Evolutionary conservation across 1,140 invertebrate genomes (phyloP).

Genomic region (Apis laboriosa): DNA sequence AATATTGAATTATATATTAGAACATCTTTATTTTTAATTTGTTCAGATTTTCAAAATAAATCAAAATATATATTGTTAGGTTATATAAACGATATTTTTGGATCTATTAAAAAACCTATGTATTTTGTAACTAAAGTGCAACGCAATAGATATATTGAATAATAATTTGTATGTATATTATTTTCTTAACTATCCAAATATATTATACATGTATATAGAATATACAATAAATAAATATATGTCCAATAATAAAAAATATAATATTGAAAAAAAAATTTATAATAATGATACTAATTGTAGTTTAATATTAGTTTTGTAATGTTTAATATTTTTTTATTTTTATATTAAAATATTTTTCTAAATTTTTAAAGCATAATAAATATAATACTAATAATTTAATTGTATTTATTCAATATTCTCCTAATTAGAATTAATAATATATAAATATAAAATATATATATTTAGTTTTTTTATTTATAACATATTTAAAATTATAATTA

Average conservation of each 20-base stretch:
- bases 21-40: constrained; percentile 34
- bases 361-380: background rate
- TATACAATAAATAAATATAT: background rate
- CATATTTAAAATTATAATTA: background rate
- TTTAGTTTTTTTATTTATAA: background rate
- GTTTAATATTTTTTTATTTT: background rate
- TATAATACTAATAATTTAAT: background rate
- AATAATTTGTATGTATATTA: constrained; percentile 52
- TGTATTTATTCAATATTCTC: background rate
- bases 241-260: background rate
- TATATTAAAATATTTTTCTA: background rate
- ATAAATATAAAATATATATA: background rate
- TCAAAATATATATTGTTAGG: constrained; percentile 41
- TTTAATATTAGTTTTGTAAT: background rate
- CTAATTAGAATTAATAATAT: background rate
- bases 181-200: constrained; percentile 50
- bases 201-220: constrained; percentile 30
- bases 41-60: background rate
- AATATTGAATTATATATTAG: constrained; percentile 22
- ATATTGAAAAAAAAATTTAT: constrained; percentile 3
- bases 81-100: constrained; percentile 65
- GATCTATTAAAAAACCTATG: constrained; percentile 54
- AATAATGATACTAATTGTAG: background rate
- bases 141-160: background rate
- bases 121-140: constrained; percentile 45